Base-by-base conservation (phyloP, 2,113 vertebrate genomes). In the Clarias magur region DNA sequence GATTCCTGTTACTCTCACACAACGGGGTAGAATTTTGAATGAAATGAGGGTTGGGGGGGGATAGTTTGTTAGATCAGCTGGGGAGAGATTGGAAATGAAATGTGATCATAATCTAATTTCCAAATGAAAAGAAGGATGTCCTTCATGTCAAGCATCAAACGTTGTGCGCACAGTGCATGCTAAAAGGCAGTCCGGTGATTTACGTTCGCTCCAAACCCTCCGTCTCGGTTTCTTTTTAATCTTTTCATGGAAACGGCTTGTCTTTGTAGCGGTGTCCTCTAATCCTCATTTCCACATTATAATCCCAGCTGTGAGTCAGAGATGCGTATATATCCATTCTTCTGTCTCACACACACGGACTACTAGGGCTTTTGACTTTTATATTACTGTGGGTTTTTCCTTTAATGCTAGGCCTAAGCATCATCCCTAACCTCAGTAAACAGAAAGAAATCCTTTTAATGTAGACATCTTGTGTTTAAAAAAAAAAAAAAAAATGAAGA, bases 231-330 rank as follows among this genome's bases (percentile, higher is more conserved):
- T 56, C 27, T 34, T 34, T 59, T 59, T 6, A 42, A 62, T 57
- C n/a, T 60, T 81, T 62, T 60, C 19, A 81, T 62, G 57, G 79
- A 62, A 62, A 62, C 13, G 79, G 56, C 10, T 81, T 42, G 7
- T 21, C 2, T 62, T 81, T 62, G 12, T 81, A 62, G 30, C 42
- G 57, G 0, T 1, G 9, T 54, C 42, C 82, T 83, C n/a, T 68
- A 70, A 68, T 56, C 82, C 82, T 70, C 81, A 67, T n/a, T 67
- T 82, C 38, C 81, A 83, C 81, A 83, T 53, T 70, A n/a, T 53
- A 83, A 83, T 53, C 62, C 42, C 9, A 70, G 63, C 63, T 23
- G 48, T 27, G 65, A 54, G n/a, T 67, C 82, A 70, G 75, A 21
- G 62, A 63, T 68, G 17, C 38, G 25, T 54, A n/a, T 48, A 48